These are phyloP conservation scores for Tamandua tetradactyla DNA, from an alignment of 2,797 vertebrate species.

Conservation along the genomic window DNA sequence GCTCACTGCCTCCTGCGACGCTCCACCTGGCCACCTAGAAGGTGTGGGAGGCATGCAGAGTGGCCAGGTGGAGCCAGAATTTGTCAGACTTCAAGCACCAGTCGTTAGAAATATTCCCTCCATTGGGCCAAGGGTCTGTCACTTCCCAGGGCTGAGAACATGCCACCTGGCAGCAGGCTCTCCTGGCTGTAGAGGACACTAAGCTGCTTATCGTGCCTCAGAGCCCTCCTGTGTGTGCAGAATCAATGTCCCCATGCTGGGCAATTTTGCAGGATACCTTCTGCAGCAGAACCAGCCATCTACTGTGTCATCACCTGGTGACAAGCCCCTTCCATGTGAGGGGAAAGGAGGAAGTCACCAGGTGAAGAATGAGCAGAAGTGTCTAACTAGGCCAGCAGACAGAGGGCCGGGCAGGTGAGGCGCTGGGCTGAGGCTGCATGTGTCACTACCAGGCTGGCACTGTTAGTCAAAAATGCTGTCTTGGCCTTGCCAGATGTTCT, in stretches of 20 bases:
- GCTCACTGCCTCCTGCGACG: too few species aligned
- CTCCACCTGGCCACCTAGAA: not conserved
- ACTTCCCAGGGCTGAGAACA: not conserved
- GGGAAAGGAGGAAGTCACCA: not conserved
- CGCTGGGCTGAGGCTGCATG: not conserved
- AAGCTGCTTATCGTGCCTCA: not conserved
- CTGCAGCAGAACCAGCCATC: not conserved
- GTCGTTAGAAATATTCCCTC: constrained; percentile 4
- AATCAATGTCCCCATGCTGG: not conserved
- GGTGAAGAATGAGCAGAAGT: constrained; percentile 29
- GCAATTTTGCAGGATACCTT: not conserved
- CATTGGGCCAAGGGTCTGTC: not conserved
- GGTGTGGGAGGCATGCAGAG: not conserved
- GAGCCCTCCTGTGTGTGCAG: rapidly evolving
- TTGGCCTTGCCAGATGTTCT: too few species aligned
- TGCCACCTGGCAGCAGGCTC: not conserved
- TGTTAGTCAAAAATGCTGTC: rapidly evolving
- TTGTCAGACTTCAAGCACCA: not conserved
- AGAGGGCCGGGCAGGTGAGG: not conserved
- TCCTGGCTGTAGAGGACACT: not conserved
- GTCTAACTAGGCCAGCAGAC: constrained; percentile 66
- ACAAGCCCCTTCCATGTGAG: not conserved
- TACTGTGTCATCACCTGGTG: not conserved
- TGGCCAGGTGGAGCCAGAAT: rapidly evolving
- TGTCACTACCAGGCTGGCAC: rapidly evolving